A percentile compares a stretch with the other conserved stretches of the same genome.
These are phyloP conservation scores for Cervus canadensis DNA, from an alignment of 2,113 vertebrate species.

Conservation along the genomic window DNA sequence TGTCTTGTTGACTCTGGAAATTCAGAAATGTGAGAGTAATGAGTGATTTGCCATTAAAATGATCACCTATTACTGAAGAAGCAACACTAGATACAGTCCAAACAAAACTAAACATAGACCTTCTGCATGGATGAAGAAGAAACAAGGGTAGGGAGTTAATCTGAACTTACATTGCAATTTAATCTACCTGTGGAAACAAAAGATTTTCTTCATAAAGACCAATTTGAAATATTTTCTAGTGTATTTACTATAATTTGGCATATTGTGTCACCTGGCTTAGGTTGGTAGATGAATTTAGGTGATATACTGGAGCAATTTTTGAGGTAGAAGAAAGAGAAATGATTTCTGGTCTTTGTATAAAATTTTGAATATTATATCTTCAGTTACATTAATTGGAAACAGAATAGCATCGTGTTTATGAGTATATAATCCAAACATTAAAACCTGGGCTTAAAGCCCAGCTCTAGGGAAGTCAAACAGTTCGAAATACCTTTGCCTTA, in stretches of 20 bases:
- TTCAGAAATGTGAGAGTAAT: background rate
- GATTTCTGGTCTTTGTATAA: background rate
- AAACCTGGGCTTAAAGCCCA: background rate
- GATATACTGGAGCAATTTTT: background rate
- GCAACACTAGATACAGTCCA: background rate
- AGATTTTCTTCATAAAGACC: background rate
- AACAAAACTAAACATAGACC: rapidly evolving
- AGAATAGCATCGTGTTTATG: background rate
- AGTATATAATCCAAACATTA: background rate
- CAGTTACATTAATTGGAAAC: background rate
- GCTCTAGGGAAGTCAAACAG: background rate
- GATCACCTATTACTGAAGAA: background rate
- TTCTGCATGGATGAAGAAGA: background rate
- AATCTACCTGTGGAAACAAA: background rate
- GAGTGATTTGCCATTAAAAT: background rate
- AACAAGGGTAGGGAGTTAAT: background rate
- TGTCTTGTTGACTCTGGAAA: background rate
- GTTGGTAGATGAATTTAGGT: background rate
- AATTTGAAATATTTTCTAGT: background rate
- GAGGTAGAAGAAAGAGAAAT: background rate
- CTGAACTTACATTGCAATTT: background rate
- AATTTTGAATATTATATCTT: background rate
- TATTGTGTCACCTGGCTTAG: background rate
- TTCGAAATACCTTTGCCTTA: background rate
- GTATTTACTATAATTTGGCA: background rate